These are phyloP conservation scores for Archaeoteleia sp. DNA, from an alignment of 2,888 invertebrate species.

Conservation along the genomic window DNA sequence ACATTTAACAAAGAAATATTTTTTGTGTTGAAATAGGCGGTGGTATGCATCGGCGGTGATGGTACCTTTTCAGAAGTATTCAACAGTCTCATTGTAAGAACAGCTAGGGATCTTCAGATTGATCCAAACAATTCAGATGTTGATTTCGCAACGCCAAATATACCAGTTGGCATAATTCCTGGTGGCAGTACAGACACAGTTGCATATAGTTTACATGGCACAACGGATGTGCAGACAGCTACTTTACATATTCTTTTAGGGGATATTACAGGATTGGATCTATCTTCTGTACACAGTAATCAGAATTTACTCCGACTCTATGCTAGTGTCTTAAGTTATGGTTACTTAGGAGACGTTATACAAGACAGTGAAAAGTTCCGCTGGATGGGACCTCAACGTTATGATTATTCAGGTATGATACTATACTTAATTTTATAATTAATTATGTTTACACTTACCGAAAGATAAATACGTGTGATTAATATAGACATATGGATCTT, in stretches of 20 bases:
- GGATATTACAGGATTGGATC: slow-evolving; percentile 83
- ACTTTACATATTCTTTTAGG: slow-evolving; percentile 89
- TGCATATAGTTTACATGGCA: slow-evolving; percentile 86
- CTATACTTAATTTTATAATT: slow-evolving; percentile 5
- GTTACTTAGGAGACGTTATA: slow-evolving; percentile 89
- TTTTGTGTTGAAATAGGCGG: slow-evolving; percentile 82
- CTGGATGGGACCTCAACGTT: slow-evolving; percentile 91
- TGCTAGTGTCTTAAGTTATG: slow-evolving; percentile 87
- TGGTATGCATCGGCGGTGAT: slow-evolving; percentile 90
- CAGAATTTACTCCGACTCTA: slow-evolving; percentile 80
- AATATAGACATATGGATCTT: no score
- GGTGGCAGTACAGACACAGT: slow-evolving; percentile 87
- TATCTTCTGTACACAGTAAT: slow-evolving; percentile 83
- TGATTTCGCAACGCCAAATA: slow-evolving; percentile 75
- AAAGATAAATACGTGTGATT: no score
- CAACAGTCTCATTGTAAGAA: slow-evolving; percentile 82
- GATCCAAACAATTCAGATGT: slow-evolving; percentile 77
- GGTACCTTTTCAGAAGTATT: slow-evolving; percentile 89
- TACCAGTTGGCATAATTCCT: slow-evolving; percentile 83
- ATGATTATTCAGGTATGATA: slow-evolving; percentile 83
- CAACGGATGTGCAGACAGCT: slow-evolving; percentile 86
- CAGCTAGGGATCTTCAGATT: slow-evolving; percentile 77
- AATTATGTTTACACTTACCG: no score
- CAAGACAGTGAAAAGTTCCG: slow-evolving; percentile 86
- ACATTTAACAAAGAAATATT: slow-evolving; percentile 56